phyloP scores from a whole-genome alignment of 2,797 vertebrate species.

The Chiloscyllium punctatum region DNA sequence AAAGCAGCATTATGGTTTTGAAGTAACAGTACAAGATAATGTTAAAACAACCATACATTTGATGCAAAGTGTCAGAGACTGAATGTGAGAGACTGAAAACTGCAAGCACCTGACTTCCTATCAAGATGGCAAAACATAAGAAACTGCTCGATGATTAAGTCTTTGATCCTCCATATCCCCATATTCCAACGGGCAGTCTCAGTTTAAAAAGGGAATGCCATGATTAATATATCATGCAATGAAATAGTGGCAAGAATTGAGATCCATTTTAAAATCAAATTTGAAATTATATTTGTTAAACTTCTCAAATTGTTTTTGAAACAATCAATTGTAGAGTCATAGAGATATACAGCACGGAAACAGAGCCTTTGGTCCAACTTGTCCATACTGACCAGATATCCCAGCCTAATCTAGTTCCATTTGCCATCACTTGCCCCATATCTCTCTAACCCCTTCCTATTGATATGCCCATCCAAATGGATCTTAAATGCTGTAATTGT shows the following conservation, averaged over 20 bases:
- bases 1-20: background rate
- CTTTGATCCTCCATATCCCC: background rate
- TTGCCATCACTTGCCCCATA: too few species aligned
- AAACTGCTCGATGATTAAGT: background rate
- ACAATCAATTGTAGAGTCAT: too few species aligned
- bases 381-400: too few species aligned
- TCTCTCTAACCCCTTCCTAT: too few species aligned
- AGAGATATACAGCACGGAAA: too few species aligned
- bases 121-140: background rate
- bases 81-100: background rate
- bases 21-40: background rate
- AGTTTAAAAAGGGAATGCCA: background rate
- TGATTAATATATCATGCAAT: background rate
- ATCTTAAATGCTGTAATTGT: too few species aligned
- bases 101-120: background rate
- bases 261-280: background rate
- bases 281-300: background rate
- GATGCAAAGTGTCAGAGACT: too few species aligned
- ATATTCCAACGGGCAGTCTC: background rate
- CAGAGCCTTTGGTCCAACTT: too few species aligned
- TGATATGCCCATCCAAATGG: too few species aligned
- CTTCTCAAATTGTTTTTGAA: background rate
- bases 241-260: background rate
- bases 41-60: background rate
- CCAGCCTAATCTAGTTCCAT: too few species aligned